These are phyloP conservation scores for Campoletis raptor DNA, from an alignment of 2,888 invertebrate genomes.

Conservation along the genomic window DNA sequence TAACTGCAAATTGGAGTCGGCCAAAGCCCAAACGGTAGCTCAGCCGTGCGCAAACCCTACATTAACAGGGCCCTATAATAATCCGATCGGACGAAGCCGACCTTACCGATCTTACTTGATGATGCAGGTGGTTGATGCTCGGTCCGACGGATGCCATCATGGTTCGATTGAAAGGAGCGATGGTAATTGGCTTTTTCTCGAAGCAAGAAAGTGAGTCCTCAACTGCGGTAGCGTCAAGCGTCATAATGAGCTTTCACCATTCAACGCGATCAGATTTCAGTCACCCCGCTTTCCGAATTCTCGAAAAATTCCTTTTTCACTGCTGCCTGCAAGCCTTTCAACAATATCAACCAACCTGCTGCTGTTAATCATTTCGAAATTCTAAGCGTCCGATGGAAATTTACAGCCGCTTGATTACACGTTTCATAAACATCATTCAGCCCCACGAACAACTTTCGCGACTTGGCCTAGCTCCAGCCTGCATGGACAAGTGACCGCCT, in stretches of 20 bases:
- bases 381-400: slow-evolving; percentile 11
- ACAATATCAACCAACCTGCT: background rate
- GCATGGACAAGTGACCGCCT: slow-evolving; percentile 27
- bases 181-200: too few relatives aligned
- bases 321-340: background rate
- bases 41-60: background rate
- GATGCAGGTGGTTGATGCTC: too few relatives aligned
- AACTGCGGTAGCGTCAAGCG: background rate
- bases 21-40: background rate
- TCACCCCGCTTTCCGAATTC: background rate
- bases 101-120: too few relatives aligned
- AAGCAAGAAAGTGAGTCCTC: background rate
- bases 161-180: too few relatives aligned
- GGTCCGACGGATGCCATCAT: too few relatives aligned
- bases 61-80: background rate
- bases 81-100: too few relatives aligned
- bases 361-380: slow-evolving; percentile 27
- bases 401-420: slow-evolving; percentile 33
- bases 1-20: background rate
- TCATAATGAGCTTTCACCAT: background rate
- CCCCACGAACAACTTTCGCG: slow-evolving; percentile 29
- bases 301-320: background rate
- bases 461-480: slow-evolving; percentile 17
- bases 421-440: slow-evolving; percentile 36
- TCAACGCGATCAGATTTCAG: slow-evolving; percentile 1